A percentile compares a stretch with the other conserved stretches of the same genome.
These are phyloP conservation scores for Atherinomorus stipes DNA, from an alignment of 2,113 vertebrate species.

Conservation along the genomic window DNA sequence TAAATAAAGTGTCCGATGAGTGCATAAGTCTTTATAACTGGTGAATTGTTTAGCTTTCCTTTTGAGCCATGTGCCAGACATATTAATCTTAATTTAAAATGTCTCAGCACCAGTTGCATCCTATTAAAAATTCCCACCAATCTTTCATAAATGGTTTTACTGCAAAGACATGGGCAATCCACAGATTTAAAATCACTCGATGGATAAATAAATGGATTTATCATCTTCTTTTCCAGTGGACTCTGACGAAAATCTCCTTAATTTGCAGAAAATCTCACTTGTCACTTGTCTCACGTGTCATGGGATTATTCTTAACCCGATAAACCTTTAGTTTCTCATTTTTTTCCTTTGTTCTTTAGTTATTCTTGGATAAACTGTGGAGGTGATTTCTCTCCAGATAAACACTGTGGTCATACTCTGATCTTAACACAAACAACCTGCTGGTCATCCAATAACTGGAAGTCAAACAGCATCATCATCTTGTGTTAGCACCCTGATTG, in stretches of 20 bases:
- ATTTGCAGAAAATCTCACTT: background rate
- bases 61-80: no score
- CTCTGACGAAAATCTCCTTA: background rate
- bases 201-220: background rate
- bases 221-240: background rate
- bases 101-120: no score
- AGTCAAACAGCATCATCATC: slow-evolving; percentile 18
- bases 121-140: no score
- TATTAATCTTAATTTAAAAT: no score
- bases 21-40: no score
- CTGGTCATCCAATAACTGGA: slow-evolving; percentile 29
- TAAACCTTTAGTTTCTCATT: background rate
- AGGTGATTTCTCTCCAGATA: background rate
- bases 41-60: no score
- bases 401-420: slow-evolving; percentile 4
- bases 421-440: background rate
- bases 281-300: no score
- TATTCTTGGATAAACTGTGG: background rate
- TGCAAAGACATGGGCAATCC: no score
- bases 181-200: background rate
- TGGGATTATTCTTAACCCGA: background rate
- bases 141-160: no score
- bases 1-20: no score
- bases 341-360: background rate
- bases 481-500: slow-evolving; percentile 18